phyloP scores from a whole-genome alignment of 2,797 vertebrate species.

The Danio kyathit region DNA sequence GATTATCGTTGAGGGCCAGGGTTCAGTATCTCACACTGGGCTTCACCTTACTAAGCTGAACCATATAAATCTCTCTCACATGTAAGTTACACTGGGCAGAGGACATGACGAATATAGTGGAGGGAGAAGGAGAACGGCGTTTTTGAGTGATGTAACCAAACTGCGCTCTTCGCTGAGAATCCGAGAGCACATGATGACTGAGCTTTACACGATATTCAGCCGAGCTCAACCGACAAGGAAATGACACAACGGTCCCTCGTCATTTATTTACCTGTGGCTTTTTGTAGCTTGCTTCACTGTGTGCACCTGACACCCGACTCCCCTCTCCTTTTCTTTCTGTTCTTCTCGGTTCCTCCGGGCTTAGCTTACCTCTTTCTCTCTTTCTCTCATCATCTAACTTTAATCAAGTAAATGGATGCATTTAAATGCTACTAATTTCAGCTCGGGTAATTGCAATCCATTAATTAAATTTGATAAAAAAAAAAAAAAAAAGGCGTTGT shows the following conservation, averaged over 20 bases:
- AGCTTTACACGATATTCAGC: conserved; percentile 82
- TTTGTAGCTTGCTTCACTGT: conserved; percentile 60
- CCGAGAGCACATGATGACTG: conserved; percentile 71
- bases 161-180: conserved; percentile 66
- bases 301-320: conserved; percentile 76
- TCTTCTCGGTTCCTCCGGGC: conserved; percentile 77
- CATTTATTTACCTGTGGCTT: conserved; percentile 82
- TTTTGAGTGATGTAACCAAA: conserved; percentile 78
- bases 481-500: conserved; percentile 73
- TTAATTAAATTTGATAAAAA: conserved; percentile 83
- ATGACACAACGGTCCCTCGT: conserved; percentile 77
- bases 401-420: conserved; percentile 85
- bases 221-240: conserved; percentile 75
- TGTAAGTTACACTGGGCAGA: conserved; percentile 28
- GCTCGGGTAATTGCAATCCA: conserved; percentile 79
- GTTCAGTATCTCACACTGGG: conserved; percentile 59
- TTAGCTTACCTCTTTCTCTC: conserved; percentile 77
- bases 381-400: conserved; percentile 80
- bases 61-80: conserved; percentile 69
- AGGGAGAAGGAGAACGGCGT: conserved; percentile 66
- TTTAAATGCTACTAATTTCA: conserved; percentile 84
- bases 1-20: conserved; percentile 63
- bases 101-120: conserved; percentile 8
- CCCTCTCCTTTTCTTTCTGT: conserved; percentile 76
- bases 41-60: conserved; percentile 64